Evolutionary conservation across 2,888 invertebrate species (phyloP), one percentile per base, ranked within the genome.

Genomic region (Drosophila robusta): DNA sequence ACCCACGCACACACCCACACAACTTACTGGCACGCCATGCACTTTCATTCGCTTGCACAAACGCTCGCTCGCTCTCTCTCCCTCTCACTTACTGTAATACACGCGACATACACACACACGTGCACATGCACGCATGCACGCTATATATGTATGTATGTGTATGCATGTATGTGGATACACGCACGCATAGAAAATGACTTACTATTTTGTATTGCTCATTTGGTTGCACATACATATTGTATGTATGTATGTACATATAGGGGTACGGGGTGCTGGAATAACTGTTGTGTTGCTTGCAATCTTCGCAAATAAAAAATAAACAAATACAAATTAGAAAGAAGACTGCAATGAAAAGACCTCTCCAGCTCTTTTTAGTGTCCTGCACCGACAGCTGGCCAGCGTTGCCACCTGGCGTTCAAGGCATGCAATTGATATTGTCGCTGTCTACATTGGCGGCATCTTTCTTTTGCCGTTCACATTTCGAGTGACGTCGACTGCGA

Each of bases 1-100:
- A 71, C 18, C 18, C 36, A 39, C 34, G 38, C n/a, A 22, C 4
- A 41, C 38, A 41, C 12, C 67, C 32, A 39, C 11, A 70, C 39
- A 46, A 24, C 57, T 38, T 52, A 42, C 67, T 55, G 49, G 55
- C 62, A 49, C 46, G 24, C 24, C 44, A 55, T 80, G 86, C 85
- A 87, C 88, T 81, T 78, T 78, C 86, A 57, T 75, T 69, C 57
- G 62, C 46, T 52, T 50, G 45, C 68, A 62, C 55, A 49, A 42
- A 8, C 44, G 39, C 22, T 16, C 18, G 18, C 9, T 22, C 32
- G 39, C 50, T 36, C 12, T 11, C 42, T 18, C 26, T 22, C n/a
- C 4, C 8, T 9, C n/a, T 41, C 22, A n/a, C 26, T 29, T n/a
- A 9, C 8, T 26, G 29, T 50, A n/a, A 38, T 38, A 32, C 24